Evolutionary conservation across 2,113 vertebrate species (phyloP), one percentile per base, ranked within the genome.

Genomic region (Tragelaphus buxtoni): DNA sequence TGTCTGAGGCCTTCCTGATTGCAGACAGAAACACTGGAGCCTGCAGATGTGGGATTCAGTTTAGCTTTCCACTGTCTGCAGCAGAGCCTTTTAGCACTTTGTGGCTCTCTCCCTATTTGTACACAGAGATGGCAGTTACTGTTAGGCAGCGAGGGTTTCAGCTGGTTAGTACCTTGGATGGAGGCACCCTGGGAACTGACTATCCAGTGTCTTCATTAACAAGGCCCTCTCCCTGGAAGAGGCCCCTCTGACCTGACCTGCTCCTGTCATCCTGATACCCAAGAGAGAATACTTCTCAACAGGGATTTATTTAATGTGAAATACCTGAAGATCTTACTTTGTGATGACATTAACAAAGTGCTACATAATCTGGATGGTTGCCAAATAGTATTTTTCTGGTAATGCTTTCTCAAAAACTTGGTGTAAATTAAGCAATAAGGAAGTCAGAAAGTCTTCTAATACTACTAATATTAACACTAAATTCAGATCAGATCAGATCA

Each of bases 371-470:
- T 49, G 26, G 45, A 95, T 32, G 87, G 58, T 83, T 93, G 39
- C 72, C 13, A 91, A 80, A 51, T 58, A 65, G 22, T 96, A 74
- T 74, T 92, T 96, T 95, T 92, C 77, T 42, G 17, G 35, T 69
- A 76, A 85, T 90, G 56, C 14, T 77, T 90, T 77, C 61, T 92
- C n/a, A 3, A 82, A 94, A 88, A 72, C 10, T 84, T 92, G 45
- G 6, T 79, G 24, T 97, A 84, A 94, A 95, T 94, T 88, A 93
- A 97, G 35, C 85, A 88, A 60, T 47, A 90, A 88, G 91, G 74
- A 95, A 81, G 45, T 85, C 42, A 92, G 61, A 95, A 91, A 82
- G 84, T 90, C 14, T 18, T 91, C 24, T n/a, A 86, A 45, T 88
- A 79, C n/a, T 51, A 26, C 26, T 58, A 82, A 47, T 60, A 18